Conservation (phyloP, 1,140 invertebrate genomes). For the Olivierus martensii region DNA sequence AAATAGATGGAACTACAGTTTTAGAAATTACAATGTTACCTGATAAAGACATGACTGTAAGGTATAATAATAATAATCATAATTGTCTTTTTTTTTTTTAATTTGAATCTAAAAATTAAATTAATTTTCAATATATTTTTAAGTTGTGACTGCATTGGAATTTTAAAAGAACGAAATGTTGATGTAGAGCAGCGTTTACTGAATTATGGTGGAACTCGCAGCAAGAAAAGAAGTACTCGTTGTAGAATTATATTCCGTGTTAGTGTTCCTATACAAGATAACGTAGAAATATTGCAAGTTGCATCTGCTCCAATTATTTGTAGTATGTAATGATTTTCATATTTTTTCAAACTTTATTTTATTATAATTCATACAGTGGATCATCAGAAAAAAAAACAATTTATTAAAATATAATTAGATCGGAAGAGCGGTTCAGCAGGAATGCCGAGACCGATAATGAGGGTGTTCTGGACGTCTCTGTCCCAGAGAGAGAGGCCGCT, state of each 20-base stretch:
- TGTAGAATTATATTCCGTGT: slow-evolving; percentile 91
- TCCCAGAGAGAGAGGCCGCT: no score
- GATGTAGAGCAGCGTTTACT: slow-evolving; percentile 85
- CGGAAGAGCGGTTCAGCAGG: no score
- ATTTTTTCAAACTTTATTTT: no score
- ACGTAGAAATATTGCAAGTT: slow-evolving; percentile 69
- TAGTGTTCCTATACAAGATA: slow-evolving; percentile 50
- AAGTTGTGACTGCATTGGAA: slow-evolving; percentile 47
- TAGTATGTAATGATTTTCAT: slow-evolving; percentile 51
- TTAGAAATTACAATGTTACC: slow-evolving; percentile 85
- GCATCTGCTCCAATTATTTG: slow-evolving; percentile 88
- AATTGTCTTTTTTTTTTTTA: slow-evolving; percentile 8
- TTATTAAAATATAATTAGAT: no score
- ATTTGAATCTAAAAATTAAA: no score
- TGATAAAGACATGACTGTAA: slow-evolving; percentile 75
- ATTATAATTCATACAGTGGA: no score
- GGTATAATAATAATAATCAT: slow-evolving; percentile 29
- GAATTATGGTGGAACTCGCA: slow-evolving; percentile 29
- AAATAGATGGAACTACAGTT: slow-evolving; percentile 81
- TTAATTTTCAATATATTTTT: slow-evolving; percentile 9
- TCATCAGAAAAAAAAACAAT: no score
- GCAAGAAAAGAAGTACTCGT: slow-evolving; percentile 85
- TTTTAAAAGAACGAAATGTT: slow-evolving; percentile 78
- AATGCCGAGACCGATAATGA: no score
- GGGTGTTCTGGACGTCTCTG: no score